Base-by-base conservation (phyloP, 2,797 vertebrate genomes). In the Enoplosus armatus region DNA sequence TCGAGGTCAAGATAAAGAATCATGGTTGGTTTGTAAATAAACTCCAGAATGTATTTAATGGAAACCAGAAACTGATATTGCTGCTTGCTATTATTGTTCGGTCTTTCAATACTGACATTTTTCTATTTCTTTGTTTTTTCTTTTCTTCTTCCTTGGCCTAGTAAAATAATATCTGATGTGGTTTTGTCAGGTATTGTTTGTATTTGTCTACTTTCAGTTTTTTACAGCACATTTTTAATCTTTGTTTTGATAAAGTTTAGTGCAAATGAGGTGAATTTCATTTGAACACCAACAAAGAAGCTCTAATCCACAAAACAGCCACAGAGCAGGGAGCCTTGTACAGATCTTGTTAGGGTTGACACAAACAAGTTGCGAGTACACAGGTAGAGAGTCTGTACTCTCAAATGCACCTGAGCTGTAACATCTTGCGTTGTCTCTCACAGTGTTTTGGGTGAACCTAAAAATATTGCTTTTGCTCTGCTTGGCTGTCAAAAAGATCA, bases 1-100 rank as follows among this genome's bases (percentile, higher is more conserved):
- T 12, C n/a, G 15, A 84, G 85, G 83, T 89, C 78, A 73, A 43
- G 18, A 75, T 77, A 58, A 64, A 64, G 14, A 73, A 35, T 47
- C 1, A 0, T n/a, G 37, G 2, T 75, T 79, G 8, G n/a, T 56
- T 67, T 79, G 54, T 72, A 73, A 85, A 87, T 48, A 59, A 65
- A 66, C 33, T 69, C 10, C 31, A 0, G 4, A 61, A 37, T 11
- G 1, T 12, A 72, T 55, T 58, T 22, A 24, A 54, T 24, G 37
- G 31, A 59, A 68, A 8, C 12, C 26, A 58, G 29, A 54, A 65
- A 72, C 4, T 67, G 43, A 82, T 60, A 29, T 55, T 39, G 45
- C 6, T 59, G 53, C 31, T 62, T 16, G 22, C 8, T 74, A 24
- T 43, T 51, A 27, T 9, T 53, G 2, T 33, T 50, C 9, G 0